Base-by-base conservation (phyloP, 2,888 invertebrate species). In the Eupithecia subfuscata region DNA sequence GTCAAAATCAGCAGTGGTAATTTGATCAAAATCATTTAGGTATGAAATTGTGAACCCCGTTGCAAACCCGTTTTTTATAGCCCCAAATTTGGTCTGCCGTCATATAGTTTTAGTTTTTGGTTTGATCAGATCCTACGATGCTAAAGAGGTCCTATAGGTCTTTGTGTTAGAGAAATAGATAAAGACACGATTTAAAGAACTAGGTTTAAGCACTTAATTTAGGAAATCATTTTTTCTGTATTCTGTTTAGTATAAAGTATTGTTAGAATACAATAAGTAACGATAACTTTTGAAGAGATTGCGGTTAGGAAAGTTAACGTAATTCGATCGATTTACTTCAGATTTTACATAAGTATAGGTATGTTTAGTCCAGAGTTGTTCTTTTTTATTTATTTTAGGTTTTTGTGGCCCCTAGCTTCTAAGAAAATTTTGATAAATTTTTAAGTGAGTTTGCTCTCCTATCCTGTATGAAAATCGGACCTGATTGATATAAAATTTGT, bases 111-210 rank as follows among this genome's bases (percentile, higher is more conserved):
- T 25, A 12, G 56, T 56, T 56, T 56, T 56, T 12, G 11, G 22
- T 56, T 12, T 56, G 11, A 9, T 9, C 9, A 52, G 12, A 56
- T 22, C 5, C 56, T 56, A 22, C 1, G 11, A 56, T 52, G n/a
- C n/a, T 8, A 48, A 37, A 37, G 37, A 37, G 7, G 5, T 34
- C 34, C 5, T 4, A 7, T 11, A 22, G 56, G 22, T 12, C 22
- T 56, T 4, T 14, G 56, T 67, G 40, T 67, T 67, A 40, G 37
- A 67, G n/a, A 67, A 56, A n/a, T 22, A 68, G 68, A 25, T 68
- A 78, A 78, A 81, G 78, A 80, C 82, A 80, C 76, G 78, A 74
- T 76, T 78, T 78, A 75, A 71, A 71, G 64, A 40, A 9, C 12
- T 56, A 60, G 2, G 0, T 14, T 3, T 60, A 56, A 7, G 5